A percentile compares a stretch with the other conserved stretches of the same genome.
These are phyloP conservation scores for Pristionchus arcanus DNA, from an alignment of 2,888 invertebrate species.

Conservation along the genomic window DNA sequence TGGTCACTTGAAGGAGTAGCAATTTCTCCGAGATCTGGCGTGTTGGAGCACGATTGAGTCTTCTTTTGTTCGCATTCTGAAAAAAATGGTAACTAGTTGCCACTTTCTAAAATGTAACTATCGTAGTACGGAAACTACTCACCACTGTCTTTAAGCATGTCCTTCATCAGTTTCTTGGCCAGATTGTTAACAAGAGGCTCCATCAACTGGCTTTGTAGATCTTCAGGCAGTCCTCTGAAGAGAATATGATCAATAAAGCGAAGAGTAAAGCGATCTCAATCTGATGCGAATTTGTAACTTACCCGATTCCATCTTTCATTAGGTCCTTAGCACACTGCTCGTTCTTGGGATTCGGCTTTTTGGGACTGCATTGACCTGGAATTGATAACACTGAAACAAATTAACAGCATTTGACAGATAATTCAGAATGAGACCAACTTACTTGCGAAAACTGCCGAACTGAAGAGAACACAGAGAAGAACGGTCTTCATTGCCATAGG, in stretches of 20 bases:
- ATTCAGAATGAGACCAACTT: background rate
- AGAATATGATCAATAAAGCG: background rate
- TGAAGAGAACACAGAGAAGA: background rate
- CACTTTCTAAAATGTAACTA: too few relatives aligned
- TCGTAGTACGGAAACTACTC: background rate
- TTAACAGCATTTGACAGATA: background rate
- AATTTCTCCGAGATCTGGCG: background rate
- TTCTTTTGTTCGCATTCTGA: background rate
- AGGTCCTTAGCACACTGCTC: slow-evolving; percentile 29
- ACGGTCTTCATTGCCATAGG: background rate
- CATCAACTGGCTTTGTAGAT: slow-evolving; percentile 8
- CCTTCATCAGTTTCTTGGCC: slow-evolving; percentile 31
- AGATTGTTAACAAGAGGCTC: background rate
- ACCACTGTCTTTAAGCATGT: background rate
- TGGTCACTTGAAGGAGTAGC: background rate
- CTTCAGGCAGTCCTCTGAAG: background rate
- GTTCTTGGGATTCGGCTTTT: slow-evolving; percentile 23
- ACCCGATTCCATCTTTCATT: slow-evolving; percentile 44
- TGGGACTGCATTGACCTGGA: background rate
- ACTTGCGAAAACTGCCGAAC: background rate
- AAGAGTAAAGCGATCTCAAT: too few relatives aligned
- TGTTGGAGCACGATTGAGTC: background rate
- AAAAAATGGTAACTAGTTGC: too few relatives aligned
- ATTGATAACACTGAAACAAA: background rate
- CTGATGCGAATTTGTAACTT: too few relatives aligned